Conservation (phyloP, 2,113 vertebrate genomes). For the Chaenogobius annularis region DNA sequence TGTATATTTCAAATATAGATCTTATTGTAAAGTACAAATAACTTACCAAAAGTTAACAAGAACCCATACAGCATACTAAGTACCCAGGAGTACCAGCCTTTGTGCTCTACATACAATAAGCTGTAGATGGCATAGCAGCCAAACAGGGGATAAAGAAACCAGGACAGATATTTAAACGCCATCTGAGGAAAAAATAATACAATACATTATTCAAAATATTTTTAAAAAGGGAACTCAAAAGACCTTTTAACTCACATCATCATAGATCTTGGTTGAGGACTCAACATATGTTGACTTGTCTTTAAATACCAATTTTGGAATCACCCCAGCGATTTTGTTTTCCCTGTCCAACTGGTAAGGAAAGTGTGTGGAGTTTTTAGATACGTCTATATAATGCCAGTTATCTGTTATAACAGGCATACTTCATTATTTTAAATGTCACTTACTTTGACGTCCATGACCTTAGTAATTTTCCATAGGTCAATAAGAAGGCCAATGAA, state of each 20-base stretch:
- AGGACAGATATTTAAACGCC: slow-evolving; percentile 93
- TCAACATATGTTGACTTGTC: slow-evolving; percentile 93
- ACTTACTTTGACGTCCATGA: slow-evolving; percentile 93
- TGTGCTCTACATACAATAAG: slow-evolving; percentile 93
- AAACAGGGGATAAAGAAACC: slow-evolving; percentile 92
- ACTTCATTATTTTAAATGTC: background rate
- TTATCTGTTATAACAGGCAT: background rate
- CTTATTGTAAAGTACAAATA: too few species aligned
- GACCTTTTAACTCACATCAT: slow-evolving; percentile 83
- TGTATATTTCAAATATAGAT: too few species aligned
- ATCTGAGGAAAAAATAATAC: slow-evolving; percentile 74
- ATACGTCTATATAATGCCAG: too few species aligned
- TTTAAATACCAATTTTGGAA: slow-evolving; percentile 84
- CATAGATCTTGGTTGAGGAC: slow-evolving; percentile 94
- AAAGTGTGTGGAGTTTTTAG: background rate
- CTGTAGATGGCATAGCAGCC: slow-evolving; percentile 94
- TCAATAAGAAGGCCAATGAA: slow-evolving; percentile 96
- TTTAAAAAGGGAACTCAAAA: background rate
- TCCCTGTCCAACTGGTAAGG: slow-evolving; percentile 86
- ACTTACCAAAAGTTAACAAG: slow-evolving; percentile 93
- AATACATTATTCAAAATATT: background rate
- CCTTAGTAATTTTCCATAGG: slow-evolving; percentile 98
- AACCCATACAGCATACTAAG: slow-evolving; percentile 96
- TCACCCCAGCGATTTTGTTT: slow-evolving; percentile 83
- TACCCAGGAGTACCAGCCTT: slow-evolving; percentile 97